A percentile compares a stretch with the other conserved stretches of the same genome.
phyloP scores from a whole-genome alignment of 2,113 vertebrate genomes.

The Furnarius figulus region DNA sequence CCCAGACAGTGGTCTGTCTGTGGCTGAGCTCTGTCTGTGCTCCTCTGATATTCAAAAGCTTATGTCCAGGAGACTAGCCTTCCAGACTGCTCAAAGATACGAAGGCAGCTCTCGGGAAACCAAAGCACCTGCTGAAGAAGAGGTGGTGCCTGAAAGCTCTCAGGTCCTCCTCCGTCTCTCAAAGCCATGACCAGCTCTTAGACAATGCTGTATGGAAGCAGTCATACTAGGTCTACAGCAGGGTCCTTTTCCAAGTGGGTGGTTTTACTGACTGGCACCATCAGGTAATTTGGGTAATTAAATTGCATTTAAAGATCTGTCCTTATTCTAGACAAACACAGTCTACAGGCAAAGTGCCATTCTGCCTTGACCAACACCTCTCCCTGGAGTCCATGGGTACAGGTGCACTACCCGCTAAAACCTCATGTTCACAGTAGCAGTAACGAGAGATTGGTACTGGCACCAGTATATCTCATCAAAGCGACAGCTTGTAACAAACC shows the following conservation, averaged over 20 bases:
- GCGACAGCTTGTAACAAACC: background rate
- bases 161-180: background rate
- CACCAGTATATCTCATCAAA: background rate
- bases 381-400: background rate
- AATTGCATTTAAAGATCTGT: background rate
- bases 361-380: background rate
- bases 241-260: background rate
- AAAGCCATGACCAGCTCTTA: background rate
- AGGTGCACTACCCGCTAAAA: background rate
- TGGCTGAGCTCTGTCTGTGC: background rate
- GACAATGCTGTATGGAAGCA: background rate
- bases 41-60: background rate
- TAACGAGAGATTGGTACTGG: background rate
- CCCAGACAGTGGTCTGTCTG: background rate
- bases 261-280: background rate
- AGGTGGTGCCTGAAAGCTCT: background rate
- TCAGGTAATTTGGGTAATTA: background rate
- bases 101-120: background rate
- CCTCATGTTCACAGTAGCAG: background rate
- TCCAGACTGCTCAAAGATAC: background rate
- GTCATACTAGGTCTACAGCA: background rate
- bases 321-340: background rate
- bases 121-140: background rate
- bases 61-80: background rate
- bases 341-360: background rate